Base-by-base conservation (phyloP, 2,113 vertebrate species). In the Epinephelus lanceolatus region DNA sequence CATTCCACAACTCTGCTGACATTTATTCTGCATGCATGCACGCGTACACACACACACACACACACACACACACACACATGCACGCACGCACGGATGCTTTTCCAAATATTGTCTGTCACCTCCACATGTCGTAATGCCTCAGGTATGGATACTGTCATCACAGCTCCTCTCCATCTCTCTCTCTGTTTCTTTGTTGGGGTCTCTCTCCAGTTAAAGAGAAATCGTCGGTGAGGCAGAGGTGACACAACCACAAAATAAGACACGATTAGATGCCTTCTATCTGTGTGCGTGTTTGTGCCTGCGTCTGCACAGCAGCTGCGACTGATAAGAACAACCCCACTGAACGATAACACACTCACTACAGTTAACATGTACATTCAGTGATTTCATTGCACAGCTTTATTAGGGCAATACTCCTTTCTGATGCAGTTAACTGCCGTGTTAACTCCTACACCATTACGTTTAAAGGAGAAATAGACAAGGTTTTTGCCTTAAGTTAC, bases 81-180 rank as follows among this genome's bases (percentile, higher is more conserved):
- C 25, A 69, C 47, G n/a, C 0, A 47, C 49, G 25, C 37, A 52
- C 14, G 57, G 30, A 3, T 66, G 63, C 60, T 82, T 86, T 80
- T 86, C n/a, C 62, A 71, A 69, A 86, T 75, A 72, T 18, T 80
- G 69, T 52, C 80, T 56, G 72, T 91, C 87, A 86, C 84, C 72
- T 86, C 67, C 52, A 57, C 74, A 77, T 83, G 76, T 71, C 25
- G 74, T 88, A 85, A 89, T 51, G 52, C 76, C 77, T 88, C 81
- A 78, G 79, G 87, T 85, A 87, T 89, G 89, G 74, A 55, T 85
- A 63, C 76, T 92, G 81, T 93, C 80, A 91, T 91, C 89, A 67
- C 88, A 69, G 30, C 59, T n/a, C 67, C 19, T 47, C 25, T 53
- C 30, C 15, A 18, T 71, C 18, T 73, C 33, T 83, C 33, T 81